phyloP scores from a whole-genome alignment of 2,113 vertebrate species.

The Entelurus aequoreus region DNA sequence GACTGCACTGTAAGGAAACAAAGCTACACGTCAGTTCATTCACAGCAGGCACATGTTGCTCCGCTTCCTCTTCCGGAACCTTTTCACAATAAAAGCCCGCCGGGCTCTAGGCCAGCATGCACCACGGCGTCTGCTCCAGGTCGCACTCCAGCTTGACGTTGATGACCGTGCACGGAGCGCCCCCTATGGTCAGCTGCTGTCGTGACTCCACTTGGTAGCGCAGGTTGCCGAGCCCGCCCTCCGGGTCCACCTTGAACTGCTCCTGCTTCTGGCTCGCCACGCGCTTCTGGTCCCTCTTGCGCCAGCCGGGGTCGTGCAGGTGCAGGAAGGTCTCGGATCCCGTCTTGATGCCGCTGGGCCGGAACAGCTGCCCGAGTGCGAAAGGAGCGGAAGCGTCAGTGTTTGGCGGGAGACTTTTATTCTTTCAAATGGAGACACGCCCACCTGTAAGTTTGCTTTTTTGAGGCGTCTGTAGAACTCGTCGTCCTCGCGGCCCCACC shows the following conservation, averaged over 20 bases:
- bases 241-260: conserved; percentile 91
- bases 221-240: conserved; percentile 88
- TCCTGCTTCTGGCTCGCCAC: conserved; percentile 94
- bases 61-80: too few relatives aligned
- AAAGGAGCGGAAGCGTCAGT: not conserved
- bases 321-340: conserved; percentile 92
- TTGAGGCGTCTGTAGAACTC: conserved; percentile 93
- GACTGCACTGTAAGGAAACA: too few relatives aligned
- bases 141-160: conserved; percentile 86
- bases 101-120: conserved; percentile 70
- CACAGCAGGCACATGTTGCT: too few relatives aligned
- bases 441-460: conserved; percentile 88
- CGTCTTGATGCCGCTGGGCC: conserved; percentile 86
- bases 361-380: conserved; percentile 75
- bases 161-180: conserved; percentile 86
- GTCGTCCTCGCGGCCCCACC: conserved; percentile 94
- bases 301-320: conserved; percentile 92
- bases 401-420: not conserved
- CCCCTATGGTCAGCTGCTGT: conserved; percentile 79
- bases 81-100: too few relatives aligned
- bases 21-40: too few relatives aligned
- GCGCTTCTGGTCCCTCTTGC: conserved; percentile 94
- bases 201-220: conserved; percentile 82
- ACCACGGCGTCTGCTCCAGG: conserved; percentile 85
- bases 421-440: not conserved